Evolutionary conservation across 2,113 vertebrate species (phyloP).

Genomic region (Daphoenositta chrysoptera): DNA sequence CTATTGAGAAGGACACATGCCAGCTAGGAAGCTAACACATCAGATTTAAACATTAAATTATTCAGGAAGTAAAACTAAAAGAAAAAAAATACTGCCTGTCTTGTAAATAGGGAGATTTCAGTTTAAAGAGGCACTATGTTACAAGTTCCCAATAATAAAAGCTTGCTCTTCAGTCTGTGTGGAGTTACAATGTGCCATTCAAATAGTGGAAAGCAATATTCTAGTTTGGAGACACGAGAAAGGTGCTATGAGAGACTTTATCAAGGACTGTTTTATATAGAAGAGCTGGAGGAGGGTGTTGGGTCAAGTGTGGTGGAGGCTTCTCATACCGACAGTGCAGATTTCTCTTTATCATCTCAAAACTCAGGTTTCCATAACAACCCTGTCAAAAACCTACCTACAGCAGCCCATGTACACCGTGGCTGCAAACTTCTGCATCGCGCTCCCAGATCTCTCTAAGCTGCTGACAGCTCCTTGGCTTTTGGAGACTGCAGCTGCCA

Average conservation of each 20-base stretch:
- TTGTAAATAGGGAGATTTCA: not conserved
- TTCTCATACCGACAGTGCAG: not conserved
- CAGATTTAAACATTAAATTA: not conserved
- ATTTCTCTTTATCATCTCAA: not conserved
- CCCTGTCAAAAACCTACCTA: not conserved
- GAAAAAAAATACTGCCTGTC: not conserved
- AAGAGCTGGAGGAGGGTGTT: not conserved
- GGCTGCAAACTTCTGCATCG: not conserved
- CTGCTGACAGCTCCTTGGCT: not conserved
- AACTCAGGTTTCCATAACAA: not conserved
- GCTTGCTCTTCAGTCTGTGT: not conserved
- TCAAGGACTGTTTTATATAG: not conserved
- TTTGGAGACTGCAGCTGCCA: not conserved
- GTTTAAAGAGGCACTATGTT: not conserved
- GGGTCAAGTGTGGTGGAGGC: not conserved
- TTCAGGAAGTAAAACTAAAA: not conserved
- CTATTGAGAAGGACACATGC: not conserved
- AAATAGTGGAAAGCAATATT: not conserved
- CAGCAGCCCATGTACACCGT: not conserved
- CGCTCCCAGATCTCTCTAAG: not conserved
- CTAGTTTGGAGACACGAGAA: not conserved
- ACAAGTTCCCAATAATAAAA: not conserved
- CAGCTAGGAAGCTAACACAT: not conserved
- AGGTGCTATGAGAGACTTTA: not conserved
- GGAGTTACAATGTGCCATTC: not conserved